Conservation (phyloP, 2,888 invertebrate genomes). For the Pediacus dermestoides region DNA sequence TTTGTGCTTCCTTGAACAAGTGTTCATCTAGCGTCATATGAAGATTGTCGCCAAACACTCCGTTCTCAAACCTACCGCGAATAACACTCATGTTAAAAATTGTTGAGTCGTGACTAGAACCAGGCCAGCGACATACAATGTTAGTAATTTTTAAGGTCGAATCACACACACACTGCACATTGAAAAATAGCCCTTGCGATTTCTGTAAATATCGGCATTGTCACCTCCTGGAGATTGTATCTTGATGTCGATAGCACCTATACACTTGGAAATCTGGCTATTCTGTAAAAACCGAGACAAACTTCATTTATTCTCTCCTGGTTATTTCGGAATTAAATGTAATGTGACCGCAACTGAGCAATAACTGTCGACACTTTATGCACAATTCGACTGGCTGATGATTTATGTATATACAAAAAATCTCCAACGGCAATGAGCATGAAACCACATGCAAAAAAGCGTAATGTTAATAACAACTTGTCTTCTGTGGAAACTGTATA, state of each 20-base stretch:
- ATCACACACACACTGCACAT: conserved; percentile 31
- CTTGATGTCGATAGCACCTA: conserved; percentile 33
- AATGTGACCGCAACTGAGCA: too few species aligned
- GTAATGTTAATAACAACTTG: too few species aligned
- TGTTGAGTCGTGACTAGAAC: conserved; percentile 26
- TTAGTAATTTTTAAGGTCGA: conserved; percentile 25
- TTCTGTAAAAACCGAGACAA: too few species aligned
- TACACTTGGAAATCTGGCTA: conserved; percentile 24
- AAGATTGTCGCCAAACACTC: conserved; percentile 18
- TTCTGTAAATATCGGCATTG: conserved; percentile 31
- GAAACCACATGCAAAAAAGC: too few species aligned
- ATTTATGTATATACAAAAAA: too few species aligned
- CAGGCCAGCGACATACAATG: conserved; percentile 34
- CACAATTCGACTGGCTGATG: too few species aligned
- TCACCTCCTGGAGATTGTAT: conserved; percentile 32
- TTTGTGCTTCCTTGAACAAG: conserved; percentile 30
- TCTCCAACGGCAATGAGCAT: too few species aligned
- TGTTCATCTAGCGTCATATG: conserved; percentile 21
- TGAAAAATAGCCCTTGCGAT: conserved; percentile 33
- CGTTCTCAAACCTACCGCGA: conserved; percentile 13
- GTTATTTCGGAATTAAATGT: too few species aligned
- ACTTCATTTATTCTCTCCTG: too few species aligned
- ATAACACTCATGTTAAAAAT: conserved; percentile 15
- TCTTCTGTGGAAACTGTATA: too few species aligned
- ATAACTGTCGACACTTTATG: too few species aligned